phyloP scores from a whole-genome alignment of 2,888 invertebrate species.

The Eupithecia exiguata region DNA sequence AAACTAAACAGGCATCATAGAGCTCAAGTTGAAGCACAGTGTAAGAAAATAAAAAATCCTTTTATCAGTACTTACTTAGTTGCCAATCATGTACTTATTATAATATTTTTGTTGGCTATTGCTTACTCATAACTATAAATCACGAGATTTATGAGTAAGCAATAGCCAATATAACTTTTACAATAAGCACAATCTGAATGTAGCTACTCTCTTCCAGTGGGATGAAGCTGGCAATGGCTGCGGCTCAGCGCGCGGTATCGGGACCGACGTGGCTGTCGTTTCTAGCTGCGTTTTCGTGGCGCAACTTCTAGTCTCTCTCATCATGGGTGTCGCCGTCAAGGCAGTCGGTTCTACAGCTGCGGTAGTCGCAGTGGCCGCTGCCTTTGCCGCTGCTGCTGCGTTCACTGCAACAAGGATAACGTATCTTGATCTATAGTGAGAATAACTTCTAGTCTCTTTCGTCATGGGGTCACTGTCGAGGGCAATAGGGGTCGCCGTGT shows the following conservation, averaged over 20 bases:
- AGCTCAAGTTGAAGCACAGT: background rate
- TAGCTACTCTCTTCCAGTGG: conserved; percentile 60
- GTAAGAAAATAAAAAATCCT: background rate
- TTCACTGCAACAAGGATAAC: conserved; percentile 93
- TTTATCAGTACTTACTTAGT: too few species aligned
- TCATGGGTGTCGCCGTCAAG: conserved; percentile 93
- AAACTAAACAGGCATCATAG: background rate
- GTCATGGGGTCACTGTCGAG: conserved; percentile 12
- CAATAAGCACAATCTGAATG: background rate
- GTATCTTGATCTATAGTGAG: conserved; percentile 73
- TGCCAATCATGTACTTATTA: too few species aligned
- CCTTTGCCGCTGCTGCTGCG: conserved; percentile 93
- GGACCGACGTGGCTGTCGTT: conserved; percentile 97
- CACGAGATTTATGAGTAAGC: too few species aligned
- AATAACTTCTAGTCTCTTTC: conserved; percentile 87
- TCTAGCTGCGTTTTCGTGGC: conserved; percentile 98
- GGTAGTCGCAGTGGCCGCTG: conserved; percentile 93
- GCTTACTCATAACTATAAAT: too few species aligned
- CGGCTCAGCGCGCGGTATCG: conserved; percentile 91
- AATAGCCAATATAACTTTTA: background rate
- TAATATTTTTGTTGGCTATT: too few species aligned
- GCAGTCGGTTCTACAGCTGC: conserved; percentile 93
- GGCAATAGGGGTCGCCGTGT: conserved; percentile 78
- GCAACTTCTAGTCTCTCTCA: conserved; percentile 94
- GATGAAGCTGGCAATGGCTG: conserved; percentile 74